These are phyloP conservation scores for Sphaerophoria rueppellii DNA, from an alignment of 2,888 invertebrate genomes.

Conservation along the genomic window DNA sequence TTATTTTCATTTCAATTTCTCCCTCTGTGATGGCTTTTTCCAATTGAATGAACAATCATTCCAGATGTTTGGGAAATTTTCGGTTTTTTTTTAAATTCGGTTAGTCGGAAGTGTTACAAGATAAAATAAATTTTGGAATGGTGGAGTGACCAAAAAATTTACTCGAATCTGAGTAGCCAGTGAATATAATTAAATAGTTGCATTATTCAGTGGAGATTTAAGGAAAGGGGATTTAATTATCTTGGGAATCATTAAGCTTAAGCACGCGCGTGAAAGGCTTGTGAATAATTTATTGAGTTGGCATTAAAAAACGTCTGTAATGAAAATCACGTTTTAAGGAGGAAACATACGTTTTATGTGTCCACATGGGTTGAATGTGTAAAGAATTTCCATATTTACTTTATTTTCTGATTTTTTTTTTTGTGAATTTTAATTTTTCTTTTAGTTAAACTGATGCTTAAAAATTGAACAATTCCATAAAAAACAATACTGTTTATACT, in stretches of 20 bases:
- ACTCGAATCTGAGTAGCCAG: neutral
- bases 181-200: slow-evolving; percentile 11
- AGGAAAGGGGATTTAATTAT: neutral
- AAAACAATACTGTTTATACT: too few species aligned
- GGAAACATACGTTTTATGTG: neutral
- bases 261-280: neutral
- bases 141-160: neutral
- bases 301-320: neutral
- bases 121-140: neutral
- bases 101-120: neutral
- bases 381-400: too few species aligned
- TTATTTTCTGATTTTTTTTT: too few species aligned
- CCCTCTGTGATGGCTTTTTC: slow-evolving; percentile 10
- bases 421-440: too few species aligned
- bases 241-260: neutral
- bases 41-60: slow-evolving; percentile 17
- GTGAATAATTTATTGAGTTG: neutral
- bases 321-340: neutral
- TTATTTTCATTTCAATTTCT: slow-evolving; percentile 40
- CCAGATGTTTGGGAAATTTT: neutral
- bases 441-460: too few species aligned
- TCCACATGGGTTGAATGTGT: too few species aligned
- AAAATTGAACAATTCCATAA: too few species aligned
- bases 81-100: neutral
- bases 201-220: neutral